Conservation (phyloP, 2,888 invertebrate species). For the Lasioglossum pauxillum region DNA sequence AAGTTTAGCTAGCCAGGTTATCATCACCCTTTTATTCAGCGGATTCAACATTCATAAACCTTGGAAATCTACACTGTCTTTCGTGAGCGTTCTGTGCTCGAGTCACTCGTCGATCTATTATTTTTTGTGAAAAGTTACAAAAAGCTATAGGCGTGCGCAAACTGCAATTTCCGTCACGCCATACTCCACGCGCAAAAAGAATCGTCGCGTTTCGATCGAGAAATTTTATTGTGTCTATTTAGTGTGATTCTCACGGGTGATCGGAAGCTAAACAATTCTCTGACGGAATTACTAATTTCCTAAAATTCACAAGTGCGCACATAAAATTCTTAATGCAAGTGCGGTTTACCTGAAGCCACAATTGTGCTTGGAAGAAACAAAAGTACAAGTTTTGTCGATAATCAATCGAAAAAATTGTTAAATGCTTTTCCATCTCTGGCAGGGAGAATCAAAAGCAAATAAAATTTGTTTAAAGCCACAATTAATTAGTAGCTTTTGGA, state of each 20-base stretch:
- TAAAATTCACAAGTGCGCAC: not conserved
- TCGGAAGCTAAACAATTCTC: not conserved
- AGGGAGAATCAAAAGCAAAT: no score
- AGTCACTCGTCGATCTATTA: not conserved
- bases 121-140: not conserved
- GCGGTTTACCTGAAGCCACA: not conserved
- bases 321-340: not conserved
- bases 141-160: not conserved
- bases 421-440: no score
- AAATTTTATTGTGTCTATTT: not conserved
- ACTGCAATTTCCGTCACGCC: not conserved
- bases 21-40: not conserved
- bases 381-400: not conserved
- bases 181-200: not conserved
- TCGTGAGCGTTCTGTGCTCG: not conserved
- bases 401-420: no score
- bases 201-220: not conserved
- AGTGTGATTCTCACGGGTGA: not conserved
- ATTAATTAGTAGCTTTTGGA: no score
- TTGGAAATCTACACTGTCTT: not conserved
- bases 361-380: no score
- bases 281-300: not conserved
- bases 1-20: not conserved
- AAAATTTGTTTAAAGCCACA: no score
- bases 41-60: not conserved